Evolutionary conservation across 2,888 invertebrate species (phyloP).

Genomic region (Microchrysa polita): DNA sequence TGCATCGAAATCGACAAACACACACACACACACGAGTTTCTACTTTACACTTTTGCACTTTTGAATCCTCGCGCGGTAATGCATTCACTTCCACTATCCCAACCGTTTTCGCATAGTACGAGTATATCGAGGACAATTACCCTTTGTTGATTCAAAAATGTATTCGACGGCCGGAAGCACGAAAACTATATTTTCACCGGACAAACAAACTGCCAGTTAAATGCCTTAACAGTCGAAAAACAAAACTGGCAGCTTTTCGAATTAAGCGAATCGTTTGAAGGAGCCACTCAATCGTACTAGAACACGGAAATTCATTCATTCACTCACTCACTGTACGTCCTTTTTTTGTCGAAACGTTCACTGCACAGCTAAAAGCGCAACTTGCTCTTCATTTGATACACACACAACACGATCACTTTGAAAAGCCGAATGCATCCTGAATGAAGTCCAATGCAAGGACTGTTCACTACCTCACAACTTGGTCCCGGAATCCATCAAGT

Average conservation of each 20-base stretch:
- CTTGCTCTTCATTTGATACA: neutral
- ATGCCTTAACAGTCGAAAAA: conserved; percentile 20
- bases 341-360: conserved; percentile 15
- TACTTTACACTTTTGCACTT: conserved; percentile 6
- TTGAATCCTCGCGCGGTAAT: neutral
- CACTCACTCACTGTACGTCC: too few relatives aligned
- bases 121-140: conserved; percentile 13
- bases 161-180: conserved; percentile 18
- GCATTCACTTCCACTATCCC: neutral
- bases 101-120: neutral
- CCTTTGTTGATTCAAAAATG: neutral
- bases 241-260: conserved; percentile 20
- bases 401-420: conserved; percentile 1
- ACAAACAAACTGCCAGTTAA: conserved; percentile 36
- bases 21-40: neutral
- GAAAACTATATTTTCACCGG: conserved; percentile 7
- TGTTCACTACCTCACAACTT: neutral
- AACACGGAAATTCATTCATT: conserved; percentile 16
- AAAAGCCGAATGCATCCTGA: neutral
- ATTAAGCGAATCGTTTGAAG: conserved; percentile 20
- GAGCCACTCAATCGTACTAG: conserved; percentile 16
- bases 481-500: neutral
- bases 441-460: neutral
- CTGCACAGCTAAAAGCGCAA: neutral
- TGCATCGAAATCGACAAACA: conserved; percentile 10